Conservation (phyloP, 2,888 invertebrate genomes). For the Lathronympha strigana region DNA sequence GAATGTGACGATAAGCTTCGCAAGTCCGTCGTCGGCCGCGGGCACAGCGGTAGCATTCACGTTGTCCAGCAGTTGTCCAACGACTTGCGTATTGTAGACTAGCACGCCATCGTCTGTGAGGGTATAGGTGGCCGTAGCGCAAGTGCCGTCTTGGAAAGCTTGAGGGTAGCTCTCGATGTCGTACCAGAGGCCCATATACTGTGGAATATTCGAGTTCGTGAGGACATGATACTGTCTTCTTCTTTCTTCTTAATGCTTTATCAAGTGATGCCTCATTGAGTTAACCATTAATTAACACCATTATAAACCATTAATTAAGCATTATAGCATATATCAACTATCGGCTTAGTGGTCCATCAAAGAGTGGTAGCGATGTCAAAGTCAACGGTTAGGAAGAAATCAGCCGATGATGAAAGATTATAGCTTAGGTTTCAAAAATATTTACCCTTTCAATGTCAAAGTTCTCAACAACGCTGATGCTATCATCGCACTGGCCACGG, state of each 20-base stretch:
- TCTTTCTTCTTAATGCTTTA: too few relatives aligned
- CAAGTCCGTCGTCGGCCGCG: conserved; percentile 56
- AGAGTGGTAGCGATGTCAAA: too few relatives aligned
- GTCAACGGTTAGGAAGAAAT: too few relatives aligned
- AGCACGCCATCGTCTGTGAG: conserved; percentile 53
- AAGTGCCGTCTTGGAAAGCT: conserved; percentile 66
- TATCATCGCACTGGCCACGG: conserved; percentile 56
- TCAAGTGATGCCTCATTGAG: too few relatives aligned
- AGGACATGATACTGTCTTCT: too few relatives aligned
- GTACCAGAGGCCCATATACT: conserved; percentile 70
- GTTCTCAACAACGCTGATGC: conserved; percentile 50
- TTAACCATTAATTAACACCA: too few relatives aligned
- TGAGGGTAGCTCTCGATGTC: conserved; percentile 70
- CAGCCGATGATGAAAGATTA: too few relatives aligned
- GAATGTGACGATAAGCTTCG: conserved; percentile 66
- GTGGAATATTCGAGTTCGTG: conserved; percentile 19
- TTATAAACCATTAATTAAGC: too few relatives aligned
- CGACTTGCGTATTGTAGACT: conserved; percentile 68
- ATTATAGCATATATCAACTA: too few relatives aligned
- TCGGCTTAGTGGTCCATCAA: too few relatives aligned
- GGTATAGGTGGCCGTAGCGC: conserved; percentile 62
- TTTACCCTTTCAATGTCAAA: conserved; percentile 52
- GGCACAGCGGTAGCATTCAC: conserved; percentile 61
- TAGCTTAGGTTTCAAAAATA: conserved; percentile 6
- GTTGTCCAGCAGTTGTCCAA: conserved; percentile 58